Percentiles rank a stretch among this genome's conserved stretches.
Evolutionary conservation across 2,888 invertebrate genomes (phyloP).

Genomic region (Drosophila rellima): DNA sequence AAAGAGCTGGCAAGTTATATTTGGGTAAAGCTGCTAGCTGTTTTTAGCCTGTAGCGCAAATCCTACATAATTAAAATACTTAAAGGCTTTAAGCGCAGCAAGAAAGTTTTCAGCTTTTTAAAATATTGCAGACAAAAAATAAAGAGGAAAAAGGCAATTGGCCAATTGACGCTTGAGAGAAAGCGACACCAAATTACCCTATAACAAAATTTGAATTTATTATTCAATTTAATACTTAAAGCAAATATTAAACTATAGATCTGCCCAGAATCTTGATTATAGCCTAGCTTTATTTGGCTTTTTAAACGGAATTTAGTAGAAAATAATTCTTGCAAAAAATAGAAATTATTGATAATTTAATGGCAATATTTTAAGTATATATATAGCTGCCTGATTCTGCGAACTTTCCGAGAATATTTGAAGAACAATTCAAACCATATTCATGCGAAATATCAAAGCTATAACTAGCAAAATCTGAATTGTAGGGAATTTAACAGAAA

Average conservation of each 20-base stretch:
- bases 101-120: slow-evolving; percentile 73
- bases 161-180: not conserved
- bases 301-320: not conserved
- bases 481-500: not conserved
- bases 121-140: slow-evolving; percentile 59
- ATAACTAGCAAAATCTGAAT: not conserved
- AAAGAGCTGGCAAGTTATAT: not conserved
- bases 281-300: not conserved
- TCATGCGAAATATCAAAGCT: no score
- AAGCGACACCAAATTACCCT: not conserved
- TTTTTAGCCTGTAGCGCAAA: slow-evolving; percentile 58
- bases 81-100: slow-evolving; percentile 76
- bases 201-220: not conserved
- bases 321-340: not conserved
- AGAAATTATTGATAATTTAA: no score
- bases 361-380: no score
- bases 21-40: not conserved
- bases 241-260: not conserved
- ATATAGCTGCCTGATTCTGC: no score
- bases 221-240: not conserved
- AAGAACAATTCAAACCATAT: no score
- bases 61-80: slow-evolving; percentile 80
- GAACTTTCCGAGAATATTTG: no score
- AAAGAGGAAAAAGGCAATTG: not conserved
- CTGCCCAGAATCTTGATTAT: not conserved